A percentile compares a stretch with the other conserved stretches of the same genome.
Evolutionary conservation across 2,797 vertebrate species (phyloP).

Genomic region (Premnoplex brunnescens): DNA sequence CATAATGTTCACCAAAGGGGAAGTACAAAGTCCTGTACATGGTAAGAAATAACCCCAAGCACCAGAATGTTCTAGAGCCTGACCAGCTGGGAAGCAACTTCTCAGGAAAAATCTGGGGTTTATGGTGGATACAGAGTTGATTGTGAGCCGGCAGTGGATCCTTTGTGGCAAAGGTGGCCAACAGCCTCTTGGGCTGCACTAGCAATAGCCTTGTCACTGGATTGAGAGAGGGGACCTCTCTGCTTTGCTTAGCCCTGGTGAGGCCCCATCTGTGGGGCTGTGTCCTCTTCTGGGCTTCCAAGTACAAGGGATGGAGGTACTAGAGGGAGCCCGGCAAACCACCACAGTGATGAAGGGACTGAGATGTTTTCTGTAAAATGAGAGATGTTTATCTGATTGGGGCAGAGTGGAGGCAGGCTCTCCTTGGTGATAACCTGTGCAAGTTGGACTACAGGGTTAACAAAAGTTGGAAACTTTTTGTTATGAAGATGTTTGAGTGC

Average conservation of each 20-base stretch:
- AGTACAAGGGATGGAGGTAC: neutral
- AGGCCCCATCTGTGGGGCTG: fast-evolving
- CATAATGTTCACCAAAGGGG: neutral
- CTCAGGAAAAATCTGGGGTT: neutral
- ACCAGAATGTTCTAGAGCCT: neutral
- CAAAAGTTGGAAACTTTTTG: neutral
- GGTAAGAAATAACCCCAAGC: neutral
- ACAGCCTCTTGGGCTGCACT: neutral
- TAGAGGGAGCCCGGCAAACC: neutral
- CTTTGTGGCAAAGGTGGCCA: neutral
- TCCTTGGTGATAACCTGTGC: neutral
- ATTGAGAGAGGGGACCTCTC: neutral
- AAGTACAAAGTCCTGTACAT: neutral
- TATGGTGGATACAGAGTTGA: neutral
- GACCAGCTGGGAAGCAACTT: neutral
- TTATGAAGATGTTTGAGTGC: neutral
- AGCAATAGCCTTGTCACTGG: neutral
- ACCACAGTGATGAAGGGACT: neutral
- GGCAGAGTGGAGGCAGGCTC: neutral
- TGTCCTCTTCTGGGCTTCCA: neutral
- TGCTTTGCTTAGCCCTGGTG: neutral
- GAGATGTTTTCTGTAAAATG: neutral
- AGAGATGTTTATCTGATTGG: neutral
- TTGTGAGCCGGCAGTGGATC: neutral
- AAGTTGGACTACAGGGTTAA: neutral